Percentiles rank a stretch among this genome's conserved stretches.
Evolutionary conservation across 2,797 vertebrate genomes (phyloP).

Genomic region (Enteromius trimaculatus): DNA sequence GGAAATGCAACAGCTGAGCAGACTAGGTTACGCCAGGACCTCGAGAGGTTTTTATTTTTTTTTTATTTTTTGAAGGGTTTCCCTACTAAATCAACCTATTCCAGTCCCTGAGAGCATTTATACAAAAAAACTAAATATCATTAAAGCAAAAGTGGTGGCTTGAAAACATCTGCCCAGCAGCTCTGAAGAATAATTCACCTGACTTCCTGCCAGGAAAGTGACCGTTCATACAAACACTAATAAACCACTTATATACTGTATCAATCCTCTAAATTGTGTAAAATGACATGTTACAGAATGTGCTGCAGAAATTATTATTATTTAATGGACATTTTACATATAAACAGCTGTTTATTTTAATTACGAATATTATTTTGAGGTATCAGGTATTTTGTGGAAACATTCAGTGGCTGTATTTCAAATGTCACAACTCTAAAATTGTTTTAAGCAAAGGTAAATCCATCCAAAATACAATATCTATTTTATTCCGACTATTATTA

Average conservation of each 20-base stretch:
- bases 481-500: background rate
- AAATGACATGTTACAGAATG: background rate
- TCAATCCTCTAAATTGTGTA: background rate
- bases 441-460: background rate
- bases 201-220: background rate
- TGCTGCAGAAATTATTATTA: background rate
- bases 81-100: slow-evolving; percentile 45
- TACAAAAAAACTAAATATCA: slow-evolving; percentile 8
- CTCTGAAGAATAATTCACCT: slow-evolving; percentile 8
- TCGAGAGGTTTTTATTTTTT: slow-evolving; percentile 32
- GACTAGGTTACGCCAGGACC: slow-evolving; percentile 2
- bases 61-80: slow-evolving; percentile 11
- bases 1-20: slow-evolving; percentile 47
- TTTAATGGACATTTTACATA: background rate
- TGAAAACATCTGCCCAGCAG: slow-evolving; percentile 38
- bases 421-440: background rate
- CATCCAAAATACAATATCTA: slow-evolving; percentile 3
- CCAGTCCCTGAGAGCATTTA: slow-evolving; percentile 19
- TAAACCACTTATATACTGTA: background rate
- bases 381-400: background rate
- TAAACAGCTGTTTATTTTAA: background rate
- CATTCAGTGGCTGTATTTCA: background rate
- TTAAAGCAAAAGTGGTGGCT: background rate
- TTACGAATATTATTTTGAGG: background rate
- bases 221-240: background rate